Evolutionary conservation across 2,888 invertebrate species (phyloP).

Genomic region (Tachina lurida): DNA sequence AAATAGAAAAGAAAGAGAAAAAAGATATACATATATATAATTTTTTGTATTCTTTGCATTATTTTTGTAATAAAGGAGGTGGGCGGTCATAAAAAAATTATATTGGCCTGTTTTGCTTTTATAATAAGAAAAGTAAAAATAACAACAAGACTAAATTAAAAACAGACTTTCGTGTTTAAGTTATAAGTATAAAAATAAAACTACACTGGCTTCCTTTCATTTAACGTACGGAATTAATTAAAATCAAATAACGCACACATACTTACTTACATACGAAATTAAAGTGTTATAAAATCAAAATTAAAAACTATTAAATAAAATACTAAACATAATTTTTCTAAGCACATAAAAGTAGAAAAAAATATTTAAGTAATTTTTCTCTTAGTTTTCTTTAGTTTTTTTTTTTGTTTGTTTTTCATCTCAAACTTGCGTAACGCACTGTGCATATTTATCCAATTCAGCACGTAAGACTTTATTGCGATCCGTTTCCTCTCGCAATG

Average conservation of each 20-base stretch:
- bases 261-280: slow-evolving; percentile 16
- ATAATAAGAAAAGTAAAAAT: background rate
- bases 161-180: slow-evolving; percentile 18
- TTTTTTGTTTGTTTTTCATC: slow-evolving; percentile 23
- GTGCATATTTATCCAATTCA: slow-evolving; percentile 88
- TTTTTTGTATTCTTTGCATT: background rate
- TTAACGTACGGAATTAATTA: slow-evolving; percentile 28
- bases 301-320: slow-evolving; percentile 43
- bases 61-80: slow-evolving; percentile 6
- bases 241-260: slow-evolving; percentile 30
- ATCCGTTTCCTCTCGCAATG: slow-evolving; percentile 86
- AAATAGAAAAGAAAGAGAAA: background rate
- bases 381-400: background rate
- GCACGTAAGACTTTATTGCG: slow-evolving; percentile 86
- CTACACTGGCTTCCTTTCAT: slow-evolving; percentile 55
- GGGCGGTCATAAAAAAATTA: slow-evolving; percentile 14
- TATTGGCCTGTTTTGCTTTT: slow-evolving; percentile 4
- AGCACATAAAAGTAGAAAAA: slow-evolving; percentile 45
- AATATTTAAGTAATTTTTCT: slow-evolving; percentile 38
- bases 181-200: slow-evolving; percentile 6
- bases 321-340: slow-evolving; percentile 67
- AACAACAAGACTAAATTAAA: slow-evolving; percentile 8
- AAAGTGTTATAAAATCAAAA: slow-evolving; percentile 43
- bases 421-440: slow-evolving; percentile 89
- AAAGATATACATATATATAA: background rate